Evolutionary conservation across 2,888 invertebrate genomes (phyloP).

Genomic region (Rotaria macrura): DNA sequence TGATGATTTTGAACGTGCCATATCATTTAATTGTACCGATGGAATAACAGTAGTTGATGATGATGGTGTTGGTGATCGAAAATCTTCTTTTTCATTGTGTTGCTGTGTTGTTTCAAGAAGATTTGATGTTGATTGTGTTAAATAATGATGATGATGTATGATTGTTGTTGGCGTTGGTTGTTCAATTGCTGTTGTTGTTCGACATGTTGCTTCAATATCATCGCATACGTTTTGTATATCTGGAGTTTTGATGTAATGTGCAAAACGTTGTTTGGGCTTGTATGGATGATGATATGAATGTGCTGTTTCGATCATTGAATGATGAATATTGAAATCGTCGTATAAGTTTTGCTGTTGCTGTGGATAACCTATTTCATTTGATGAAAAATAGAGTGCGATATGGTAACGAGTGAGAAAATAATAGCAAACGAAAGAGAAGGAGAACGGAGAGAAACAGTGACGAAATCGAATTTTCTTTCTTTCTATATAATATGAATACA

Average conservation of each 20-base stretch:
- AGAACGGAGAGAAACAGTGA: no score
- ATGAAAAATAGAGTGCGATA: neutral
- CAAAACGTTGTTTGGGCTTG: conserved; percentile 1
- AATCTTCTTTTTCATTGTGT: neutral
- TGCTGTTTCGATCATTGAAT: conserved; percentile 7
- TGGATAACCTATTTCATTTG: neutral
- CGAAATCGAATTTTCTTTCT: neutral
- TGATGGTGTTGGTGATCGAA: neutral
- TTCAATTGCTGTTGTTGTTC: neutral
- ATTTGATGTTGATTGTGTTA: neutral
- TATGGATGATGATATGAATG: conserved; percentile 1
- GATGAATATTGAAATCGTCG: neutral
- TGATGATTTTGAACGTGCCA: neutral
- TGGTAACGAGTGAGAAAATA: neutral
- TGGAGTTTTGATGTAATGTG: neutral
- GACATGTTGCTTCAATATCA: neutral
- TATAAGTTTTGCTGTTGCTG: neutral
- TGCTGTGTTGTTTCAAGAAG: neutral
- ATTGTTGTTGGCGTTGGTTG: neutral
- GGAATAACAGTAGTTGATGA: neutral
- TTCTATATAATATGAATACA: neutral
- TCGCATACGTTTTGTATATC: neutral
- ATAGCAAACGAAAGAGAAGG: neutral
- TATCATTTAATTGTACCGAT: neutral
- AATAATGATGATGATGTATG: conserved; percentile 11